These are phyloP conservation scores for Entomobrya multifasciata DNA, from an alignment of 2,888 invertebrate species.

Conservation along the genomic window DNA sequence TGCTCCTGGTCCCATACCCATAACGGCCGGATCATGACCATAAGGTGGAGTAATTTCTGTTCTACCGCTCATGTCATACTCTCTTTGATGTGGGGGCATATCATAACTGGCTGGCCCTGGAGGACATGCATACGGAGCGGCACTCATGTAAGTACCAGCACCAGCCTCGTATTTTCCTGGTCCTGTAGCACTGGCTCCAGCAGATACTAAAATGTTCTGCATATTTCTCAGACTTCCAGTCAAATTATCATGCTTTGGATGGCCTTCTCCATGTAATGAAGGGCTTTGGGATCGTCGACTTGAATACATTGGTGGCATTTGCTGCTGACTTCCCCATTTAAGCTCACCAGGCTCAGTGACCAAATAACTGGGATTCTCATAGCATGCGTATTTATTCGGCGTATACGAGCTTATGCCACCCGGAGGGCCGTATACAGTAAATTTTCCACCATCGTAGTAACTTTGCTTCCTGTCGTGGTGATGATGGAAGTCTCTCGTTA, in stretches of 20 bases:
- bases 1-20: slow-evolving; percentile 41
- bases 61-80: slow-evolving; percentile 53
- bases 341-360: slow-evolving; percentile 79
- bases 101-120: slow-evolving; percentile 46
- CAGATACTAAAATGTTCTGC: slow-evolving; percentile 82
- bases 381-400: slow-evolving; percentile 79
- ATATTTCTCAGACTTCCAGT: slow-evolving; percentile 86
- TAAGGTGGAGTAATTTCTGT: slow-evolving; percentile 36
- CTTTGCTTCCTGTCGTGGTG: slow-evolving; percentile 67
- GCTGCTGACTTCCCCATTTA: slow-evolving; percentile 72
- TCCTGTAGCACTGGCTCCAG: slow-evolving; percentile 71
- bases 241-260: slow-evolving; percentile 83
- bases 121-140: slow-evolving; percentile 48
- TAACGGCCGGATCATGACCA: slow-evolving; percentile 50
- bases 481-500: slow-evolving; percentile 74
- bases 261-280: slow-evolving; percentile 81
- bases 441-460: slow-evolving; percentile 61
- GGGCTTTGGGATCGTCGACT: slow-evolving; percentile 77
- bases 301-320: slow-evolving; percentile 67
- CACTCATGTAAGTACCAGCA: slow-evolving; percentile 38
- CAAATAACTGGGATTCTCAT: slow-evolving; percentile 79
- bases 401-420: slow-evolving; percentile 71
- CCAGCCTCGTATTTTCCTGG: slow-evolving; percentile 62
- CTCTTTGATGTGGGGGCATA: slow-evolving; percentile 42
- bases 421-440: slow-evolving; percentile 64